Conservation (phyloP, 2,113 vertebrate genomes). For the Camelus bactrianus region DNA sequence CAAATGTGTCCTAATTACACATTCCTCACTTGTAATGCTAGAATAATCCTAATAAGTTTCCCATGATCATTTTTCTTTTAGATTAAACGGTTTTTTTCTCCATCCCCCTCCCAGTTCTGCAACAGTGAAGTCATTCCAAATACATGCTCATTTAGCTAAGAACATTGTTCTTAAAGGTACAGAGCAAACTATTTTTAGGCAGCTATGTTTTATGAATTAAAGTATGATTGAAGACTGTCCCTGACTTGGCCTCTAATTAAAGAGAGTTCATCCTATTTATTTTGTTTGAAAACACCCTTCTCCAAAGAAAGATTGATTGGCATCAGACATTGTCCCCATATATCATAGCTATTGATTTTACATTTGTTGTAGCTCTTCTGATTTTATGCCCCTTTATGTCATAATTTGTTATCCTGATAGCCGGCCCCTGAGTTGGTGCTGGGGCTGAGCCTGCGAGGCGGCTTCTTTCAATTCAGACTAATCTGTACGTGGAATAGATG, state of each 20-base stretch:
- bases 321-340: not conserved
- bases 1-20: slow-evolving; percentile 77
- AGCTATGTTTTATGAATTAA: slow-evolving; percentile 51
- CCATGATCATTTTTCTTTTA: slow-evolving; percentile 68
- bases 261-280: slow-evolving; percentile 29
- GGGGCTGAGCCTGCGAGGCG: not conserved
- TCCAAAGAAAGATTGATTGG: slow-evolving; percentile 67
- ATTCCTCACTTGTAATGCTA: slow-evolving; percentile 74
- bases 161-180: slow-evolving; percentile 30
- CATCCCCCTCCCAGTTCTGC: not conserved
- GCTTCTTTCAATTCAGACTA: not conserved
- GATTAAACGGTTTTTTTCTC: slow-evolving; percentile 50
- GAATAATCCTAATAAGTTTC: slow-evolving; percentile 74
- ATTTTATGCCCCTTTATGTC: slow-evolving; percentile 48
- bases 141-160: slow-evolving; percentile 38
- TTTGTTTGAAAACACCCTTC: slow-evolving; percentile 57
- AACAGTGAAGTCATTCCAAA: slow-evolving; percentile 40
- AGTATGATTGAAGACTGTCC: slow-evolving; percentile 55
- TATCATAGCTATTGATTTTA: slow-evolving; percentile 74
- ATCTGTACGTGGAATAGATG: not conserved
- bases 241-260: slow-evolving; percentile 62
- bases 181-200: slow-evolving; percentile 64
- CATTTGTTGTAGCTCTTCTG: slow-evolving; percentile 56
- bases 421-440: not conserved
- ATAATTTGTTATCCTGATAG: slow-evolving; percentile 68